Conservation (phyloP, 2,888 invertebrate genomes). For the Torymus aiolomorphi region DNA sequence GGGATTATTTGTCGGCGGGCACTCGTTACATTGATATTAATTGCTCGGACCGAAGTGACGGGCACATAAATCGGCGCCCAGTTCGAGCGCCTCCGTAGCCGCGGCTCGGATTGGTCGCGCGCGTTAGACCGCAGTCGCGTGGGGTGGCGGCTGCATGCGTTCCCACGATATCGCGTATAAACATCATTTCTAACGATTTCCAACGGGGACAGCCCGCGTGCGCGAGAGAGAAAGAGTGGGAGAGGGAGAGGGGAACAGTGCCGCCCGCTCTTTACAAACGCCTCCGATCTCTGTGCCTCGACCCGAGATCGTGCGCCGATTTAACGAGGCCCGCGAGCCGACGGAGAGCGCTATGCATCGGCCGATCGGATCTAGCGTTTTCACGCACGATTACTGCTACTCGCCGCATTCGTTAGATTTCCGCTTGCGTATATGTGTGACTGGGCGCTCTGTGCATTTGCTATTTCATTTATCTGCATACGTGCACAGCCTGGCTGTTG, state of each 20-base stretch:
- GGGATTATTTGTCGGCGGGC: slow-evolving; percentile 26
- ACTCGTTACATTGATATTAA: slow-evolving; percentile 39
- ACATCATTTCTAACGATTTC: slow-evolving; percentile 15
- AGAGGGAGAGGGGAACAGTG: background rate
- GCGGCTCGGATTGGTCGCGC: no score
- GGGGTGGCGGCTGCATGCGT: background rate
- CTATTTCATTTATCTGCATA: background rate
- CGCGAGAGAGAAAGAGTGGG: no score
- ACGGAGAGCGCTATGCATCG: background rate
- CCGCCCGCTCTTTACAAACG: background rate
- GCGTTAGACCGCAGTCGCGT: background rate
- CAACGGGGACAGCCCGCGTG: no score
- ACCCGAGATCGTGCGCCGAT: slow-evolving; percentile 18
- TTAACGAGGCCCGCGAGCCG: slow-evolving; percentile 24
- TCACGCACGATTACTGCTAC: no score
- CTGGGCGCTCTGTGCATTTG: background rate
- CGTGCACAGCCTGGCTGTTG: background rate
- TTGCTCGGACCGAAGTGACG: slow-evolving; percentile 8
- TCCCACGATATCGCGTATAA: slow-evolving; percentile 39
- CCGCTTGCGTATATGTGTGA: background rate
- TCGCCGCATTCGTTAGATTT: no score
- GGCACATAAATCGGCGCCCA: slow-evolving; percentile 26
- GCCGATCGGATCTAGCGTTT: slow-evolving; percentile 1
- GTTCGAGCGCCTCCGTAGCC: no score
- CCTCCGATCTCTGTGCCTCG: background rate